Percentiles rank a stretch among this genome's conserved stretches.
Evolutionary conservation across 2,797 vertebrate species (phyloP).

Genomic region (Uromys caudimaculatus): DNA sequence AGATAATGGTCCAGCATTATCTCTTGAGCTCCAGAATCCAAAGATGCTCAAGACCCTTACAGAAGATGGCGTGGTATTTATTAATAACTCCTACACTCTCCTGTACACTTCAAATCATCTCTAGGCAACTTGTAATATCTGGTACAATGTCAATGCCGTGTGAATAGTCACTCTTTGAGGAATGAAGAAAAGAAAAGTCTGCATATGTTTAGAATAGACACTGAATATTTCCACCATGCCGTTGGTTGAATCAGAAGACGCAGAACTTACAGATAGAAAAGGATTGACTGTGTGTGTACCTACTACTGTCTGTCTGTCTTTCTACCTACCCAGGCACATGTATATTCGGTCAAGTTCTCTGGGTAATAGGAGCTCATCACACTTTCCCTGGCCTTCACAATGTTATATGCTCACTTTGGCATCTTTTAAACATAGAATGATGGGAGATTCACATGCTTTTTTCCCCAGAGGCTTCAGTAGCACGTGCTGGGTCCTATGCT

Average conservation of each 20-base stretch:
- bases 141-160: neutral
- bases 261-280: neutral
- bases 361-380: neutral
- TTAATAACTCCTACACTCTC: neutral
- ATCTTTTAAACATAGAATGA: neutral
- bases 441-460: neutral
- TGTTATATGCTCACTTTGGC: neutral
- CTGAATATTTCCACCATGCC: neutral
- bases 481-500: rapidly evolving
- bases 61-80: neutral
- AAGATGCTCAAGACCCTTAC: neutral
- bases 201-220: neutral
- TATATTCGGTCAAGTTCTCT: neutral
- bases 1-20: neutral
- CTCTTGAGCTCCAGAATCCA: neutral
- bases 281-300: neutral
- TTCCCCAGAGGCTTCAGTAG: neutral
- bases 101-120: neutral
- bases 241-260: neutral
- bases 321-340: neutral
- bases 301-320: neutral
- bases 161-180: neutral
- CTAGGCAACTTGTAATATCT: neutral
- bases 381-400: neutral
- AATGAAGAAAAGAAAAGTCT: neutral